Evolutionary conservation across 2,113 vertebrate genomes (phyloP).

Genomic region (Xiphophorus couchianus): DNA sequence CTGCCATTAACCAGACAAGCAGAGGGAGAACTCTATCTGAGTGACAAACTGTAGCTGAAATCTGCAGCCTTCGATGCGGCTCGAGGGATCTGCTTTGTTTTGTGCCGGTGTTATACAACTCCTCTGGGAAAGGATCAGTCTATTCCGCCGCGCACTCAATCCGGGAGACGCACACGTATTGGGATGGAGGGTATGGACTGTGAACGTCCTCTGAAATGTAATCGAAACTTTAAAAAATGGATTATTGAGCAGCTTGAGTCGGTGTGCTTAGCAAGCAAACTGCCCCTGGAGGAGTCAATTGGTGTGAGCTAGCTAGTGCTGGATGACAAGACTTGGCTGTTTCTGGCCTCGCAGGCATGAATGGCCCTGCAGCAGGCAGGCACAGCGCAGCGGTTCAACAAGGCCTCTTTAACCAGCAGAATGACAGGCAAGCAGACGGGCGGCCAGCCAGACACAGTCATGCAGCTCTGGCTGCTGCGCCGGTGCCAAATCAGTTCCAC

Average conservation of each 20-base stretch:
- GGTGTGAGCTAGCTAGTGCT: constrained; percentile 44
- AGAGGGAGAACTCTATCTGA: constrained; percentile 8
- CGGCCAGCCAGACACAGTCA: constrained; percentile 62
- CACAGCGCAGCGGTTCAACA: constrained; percentile 69
- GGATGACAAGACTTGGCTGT: constrained; percentile 62
- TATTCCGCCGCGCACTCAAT: constrained; percentile 37
- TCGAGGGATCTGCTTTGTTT: constrained; percentile 51
- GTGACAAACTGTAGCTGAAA: constrained; percentile 56
- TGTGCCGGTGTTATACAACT: constrained; percentile 41
- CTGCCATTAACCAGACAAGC: constrained; percentile 49
- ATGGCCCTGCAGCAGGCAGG: constrained; percentile 63
- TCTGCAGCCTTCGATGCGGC: constrained; percentile 26
- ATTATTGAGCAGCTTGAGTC: constrained; percentile 38
- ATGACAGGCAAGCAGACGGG: constrained; percentile 65
- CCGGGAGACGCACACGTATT: constrained; percentile 25
- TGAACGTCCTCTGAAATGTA: constrained; percentile 36
- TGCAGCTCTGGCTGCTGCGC: constrained; percentile 58
- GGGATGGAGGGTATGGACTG: background rate
- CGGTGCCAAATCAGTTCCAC: constrained; percentile 63
- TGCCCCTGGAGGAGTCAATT: constrained; percentile 47
- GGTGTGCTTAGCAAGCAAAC: constrained; percentile 56
- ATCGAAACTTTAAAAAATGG: constrained; percentile 35
- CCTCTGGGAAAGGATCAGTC: constrained; percentile 59
- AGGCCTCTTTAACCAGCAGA: constrained; percentile 72
- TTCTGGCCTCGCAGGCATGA: constrained; percentile 60